Base-by-base conservation (phyloP, 1,140 invertebrate genomes). In the Pseudoatta argentina region DNA sequence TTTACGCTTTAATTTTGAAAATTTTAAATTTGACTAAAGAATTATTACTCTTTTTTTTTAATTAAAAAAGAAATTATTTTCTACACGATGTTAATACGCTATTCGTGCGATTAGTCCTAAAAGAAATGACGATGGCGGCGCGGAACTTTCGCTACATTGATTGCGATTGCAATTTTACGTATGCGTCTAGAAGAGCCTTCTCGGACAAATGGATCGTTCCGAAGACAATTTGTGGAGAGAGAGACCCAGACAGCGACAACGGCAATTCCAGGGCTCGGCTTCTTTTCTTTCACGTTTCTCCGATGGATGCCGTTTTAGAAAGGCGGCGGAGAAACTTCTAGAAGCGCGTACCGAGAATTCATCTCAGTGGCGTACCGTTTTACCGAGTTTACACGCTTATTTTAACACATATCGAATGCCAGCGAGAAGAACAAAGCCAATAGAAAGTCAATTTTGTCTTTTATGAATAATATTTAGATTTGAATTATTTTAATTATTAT, bases 251-350 rank as follows among this genome's bases (percentile, higher is more conserved):
- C 24, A 55, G 69, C 61, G 76, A 66, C 39, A 57, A 57, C 39
- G 66, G 81, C 72, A 39, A 87, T 88, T 66, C 66, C 64, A 16
- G 51, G 75, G 30, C 66, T 39, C 10, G 66, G 75, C 76, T 59
- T 63, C 75, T 88, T 73, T 83, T 75, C 69, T 86, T 79, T 78
- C 77, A 86, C 92, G 90, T 93, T 93, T 93, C 92, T 92, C 91
- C 88, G 78, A 85, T 88, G 86, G 89, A 93, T 91, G 91, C 89
- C 88, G 91, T 89, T 88, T 89, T 93, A 94, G 93, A 93, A 94
- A 94, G 93, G 93, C 81, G 89, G 85, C 39, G 57, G 91, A 92
- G 93, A 94, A 93, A 92, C 93, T 82, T 92, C 89, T 92, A 83
- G 91, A 93, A 93, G 90, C 89, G 85, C 59, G 86, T 87, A 66